Evolutionary conservation across 2,113 vertebrate genomes (phyloP).

Genomic region (Tauraco erythrolophus): DNA sequence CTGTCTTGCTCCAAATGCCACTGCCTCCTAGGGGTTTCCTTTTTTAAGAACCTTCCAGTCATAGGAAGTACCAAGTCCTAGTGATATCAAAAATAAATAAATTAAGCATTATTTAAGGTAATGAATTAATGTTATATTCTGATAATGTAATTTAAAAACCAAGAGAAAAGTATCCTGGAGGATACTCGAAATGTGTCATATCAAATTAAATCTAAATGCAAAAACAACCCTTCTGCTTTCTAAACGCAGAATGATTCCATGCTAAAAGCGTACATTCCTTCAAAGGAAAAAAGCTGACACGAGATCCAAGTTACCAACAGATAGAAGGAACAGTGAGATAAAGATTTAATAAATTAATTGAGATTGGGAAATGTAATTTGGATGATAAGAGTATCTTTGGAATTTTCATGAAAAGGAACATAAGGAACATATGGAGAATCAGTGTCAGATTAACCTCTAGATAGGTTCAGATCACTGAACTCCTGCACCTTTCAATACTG

Average conservation of each 20-base stretch:
- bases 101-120: background rate
- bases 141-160: background rate
- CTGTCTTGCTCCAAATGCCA: background rate
- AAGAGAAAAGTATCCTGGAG: background rate
- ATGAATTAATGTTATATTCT: background rate
- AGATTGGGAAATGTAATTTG: background rate
- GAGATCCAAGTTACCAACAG: background rate
- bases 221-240: background rate
- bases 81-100: background rate
- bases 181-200: background rate
- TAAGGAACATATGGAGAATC: background rate
- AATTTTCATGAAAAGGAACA: background rate
- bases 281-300: background rate
- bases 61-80: background rate
- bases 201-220: background rate
- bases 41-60: background rate
- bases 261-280: background rate
- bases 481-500: background rate
- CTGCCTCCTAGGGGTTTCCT: background rate
- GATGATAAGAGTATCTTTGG: background rate
- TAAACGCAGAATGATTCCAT: background rate
- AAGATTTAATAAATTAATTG: background rate
- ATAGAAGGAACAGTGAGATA: background rate
- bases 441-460: background rate
- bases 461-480: background rate